phyloP scores from a whole-genome alignment of 2,888 invertebrate genomes.

The Neoscelio sp. region DNA sequence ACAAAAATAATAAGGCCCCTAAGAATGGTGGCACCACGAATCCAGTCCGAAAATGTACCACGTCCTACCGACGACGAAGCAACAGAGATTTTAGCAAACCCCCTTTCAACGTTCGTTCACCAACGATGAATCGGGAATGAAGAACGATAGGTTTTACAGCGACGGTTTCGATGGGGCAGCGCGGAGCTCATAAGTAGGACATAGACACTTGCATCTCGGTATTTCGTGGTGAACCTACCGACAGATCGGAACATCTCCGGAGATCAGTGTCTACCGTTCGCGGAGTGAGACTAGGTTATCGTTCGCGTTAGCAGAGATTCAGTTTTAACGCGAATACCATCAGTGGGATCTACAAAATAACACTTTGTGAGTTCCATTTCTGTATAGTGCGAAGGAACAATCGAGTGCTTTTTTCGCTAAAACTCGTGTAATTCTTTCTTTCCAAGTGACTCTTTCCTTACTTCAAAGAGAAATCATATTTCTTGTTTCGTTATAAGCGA shows the following conservation, averaged over 20 bases:
- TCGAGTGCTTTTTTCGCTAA: too few relatives aligned
- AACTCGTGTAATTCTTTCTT: too few relatives aligned
- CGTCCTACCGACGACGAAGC: slow-evolving; percentile 34
- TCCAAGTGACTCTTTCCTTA: too few relatives aligned
- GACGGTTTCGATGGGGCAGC: slow-evolving; percentile 74
- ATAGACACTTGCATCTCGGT: slow-evolving; percentile 80
- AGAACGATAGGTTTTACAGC: slow-evolving; percentile 53
- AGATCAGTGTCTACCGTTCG: slow-evolving; percentile 59
- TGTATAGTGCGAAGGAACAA: too few relatives aligned
- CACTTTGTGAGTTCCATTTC: slow-evolving; percentile 37
- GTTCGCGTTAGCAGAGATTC: slow-evolving; percentile 36
- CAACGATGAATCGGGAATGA: slow-evolving; percentile 45
- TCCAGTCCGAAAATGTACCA: too few relatives aligned
- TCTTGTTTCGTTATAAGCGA: too few relatives aligned
- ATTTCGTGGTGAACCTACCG: slow-evolving; percentile 80
- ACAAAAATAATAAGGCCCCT: too few relatives aligned
- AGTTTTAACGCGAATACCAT: slow-evolving; percentile 38
- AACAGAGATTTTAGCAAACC: slow-evolving; percentile 25
- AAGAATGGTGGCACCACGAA: too few relatives aligned
- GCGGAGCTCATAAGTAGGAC: slow-evolving; percentile 80
- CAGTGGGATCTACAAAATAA: slow-evolving; percentile 1
- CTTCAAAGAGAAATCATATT: too few relatives aligned
- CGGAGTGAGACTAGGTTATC: slow-evolving; percentile 63
- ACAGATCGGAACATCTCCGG: slow-evolving; percentile 74
- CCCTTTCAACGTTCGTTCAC: slow-evolving; percentile 9